Evolutionary conservation across 1,140 invertebrate species (phyloP), one percentile per base, ranked within the genome.

Genomic region (Coelopa frigida): DNA sequence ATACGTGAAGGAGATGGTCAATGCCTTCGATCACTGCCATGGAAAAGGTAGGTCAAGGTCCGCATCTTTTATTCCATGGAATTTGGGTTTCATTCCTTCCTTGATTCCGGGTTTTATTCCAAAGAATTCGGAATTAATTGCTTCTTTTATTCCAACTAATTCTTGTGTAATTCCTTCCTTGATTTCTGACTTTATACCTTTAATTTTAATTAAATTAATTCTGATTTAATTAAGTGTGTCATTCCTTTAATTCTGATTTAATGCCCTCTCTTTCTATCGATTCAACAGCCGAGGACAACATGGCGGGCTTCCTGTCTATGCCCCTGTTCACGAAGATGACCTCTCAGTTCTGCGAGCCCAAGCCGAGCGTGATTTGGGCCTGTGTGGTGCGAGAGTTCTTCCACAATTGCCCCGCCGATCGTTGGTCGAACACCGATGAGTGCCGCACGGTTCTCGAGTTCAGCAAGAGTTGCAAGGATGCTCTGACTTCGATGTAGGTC

Each of bases 381-480:
- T 62, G 59, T n/a, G 60, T 62, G 7, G 59, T 62, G 12, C 37
- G 57, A 4, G 49, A 59, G 26, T 62, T 62, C 50, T 62, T 62
- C 18, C 60, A 63, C 38, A 62, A 59, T 18, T 62, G 59, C 12
- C 59, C 59, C 3, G 36, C 44, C 0, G 47, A 45, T 26, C 59
- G 59, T 20, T 62, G 59, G 60, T 44, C 55, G 11, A 51, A 54
- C 18, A 52, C 51, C 12, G 36, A 49, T 26, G 55, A 58, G 18
- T 62, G 59, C 21, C 46, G 53, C 14, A 46, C 46, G 2, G 43
- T 56, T 3, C 22, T 62, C 31, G 42, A 50, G 11, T 60, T 56
- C 14, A 59, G 60, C 38, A 51, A 46, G 31, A 56, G 48, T 4
- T 62, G 59, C 22, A 41, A 50, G 4, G 51, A 62, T 5, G 42